Evolutionary conservation across 2,797 vertebrate species (phyloP).

Genomic region (Myoxocephalus aenaeus): DNA sequence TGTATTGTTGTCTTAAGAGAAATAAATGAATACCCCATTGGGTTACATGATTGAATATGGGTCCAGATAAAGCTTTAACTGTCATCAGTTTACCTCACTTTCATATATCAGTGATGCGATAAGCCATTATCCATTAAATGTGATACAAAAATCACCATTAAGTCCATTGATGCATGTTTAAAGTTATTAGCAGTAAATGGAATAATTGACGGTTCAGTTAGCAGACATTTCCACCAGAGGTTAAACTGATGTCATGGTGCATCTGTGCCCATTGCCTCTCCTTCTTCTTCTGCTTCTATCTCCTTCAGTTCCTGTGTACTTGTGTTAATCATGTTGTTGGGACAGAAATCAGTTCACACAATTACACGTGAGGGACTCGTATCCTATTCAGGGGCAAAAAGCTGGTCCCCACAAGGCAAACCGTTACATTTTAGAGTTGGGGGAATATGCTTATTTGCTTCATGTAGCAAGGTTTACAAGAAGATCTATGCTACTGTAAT

Average conservation of each 20-base stretch:
- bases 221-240: constrained; percentile 7
- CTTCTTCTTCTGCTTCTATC: background rate
- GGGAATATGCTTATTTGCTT: background rate
- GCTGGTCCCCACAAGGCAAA: background rate
- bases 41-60: background rate
- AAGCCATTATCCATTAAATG: background rate
- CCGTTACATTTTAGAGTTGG: background rate
- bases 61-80: background rate
- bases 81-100: background rate
- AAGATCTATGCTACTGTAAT: background rate
- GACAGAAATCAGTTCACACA: background rate
- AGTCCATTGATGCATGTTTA: background rate
- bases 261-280: background rate
- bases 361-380: background rate
- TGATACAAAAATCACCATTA: constrained; percentile 13
- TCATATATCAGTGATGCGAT: constrained; percentile 1
- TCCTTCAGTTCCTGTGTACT: background rate
- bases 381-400: background rate
- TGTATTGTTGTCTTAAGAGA: background rate
- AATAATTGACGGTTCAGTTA: constrained; percentile 4
- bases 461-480: background rate
- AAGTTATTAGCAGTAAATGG: background rate
- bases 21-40: background rate
- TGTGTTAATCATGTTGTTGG: background rate
- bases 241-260: constrained; percentile 7